Base-by-base conservation (phyloP, 2,113 vertebrate genomes). In the Mustela lutreola region DNA sequence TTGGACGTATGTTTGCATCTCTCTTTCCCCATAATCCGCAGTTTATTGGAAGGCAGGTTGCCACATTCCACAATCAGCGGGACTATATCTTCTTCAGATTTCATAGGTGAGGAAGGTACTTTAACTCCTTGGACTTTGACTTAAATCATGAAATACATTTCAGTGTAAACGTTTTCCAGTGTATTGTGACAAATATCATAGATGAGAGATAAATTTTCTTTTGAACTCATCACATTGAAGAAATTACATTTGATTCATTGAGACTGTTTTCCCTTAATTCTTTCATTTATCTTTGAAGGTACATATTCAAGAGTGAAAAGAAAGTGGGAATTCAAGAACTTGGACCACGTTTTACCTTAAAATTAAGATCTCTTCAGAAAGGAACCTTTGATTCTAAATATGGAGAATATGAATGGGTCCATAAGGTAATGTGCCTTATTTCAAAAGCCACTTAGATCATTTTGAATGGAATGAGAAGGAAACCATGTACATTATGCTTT, bases 381-480 rank as follows among this genome's bases (percentile, higher is more conserved):
- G 99, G 99, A 97, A 99, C 99, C 18, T 99, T 99, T 97, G 99
- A 99, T 98, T 99, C 99, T 71, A 99, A 99, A 98, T 99, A 99
- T 94, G 99, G 99, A 85, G 99, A 99, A 90, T 99, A 99, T 70
- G 99, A 99, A 98, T 99, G 99, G 99, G 99, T 99, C 96, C 99
- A 99, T 97, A 99, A 99, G 99, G 99, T 99, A 98, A 98, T 85
- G 97, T 98, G 28, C 14, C 15, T 91, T 33, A 83, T 14, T 53
- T 83, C 7, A 96, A 92, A 95, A 75, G 28, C n/a, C 22, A 94
- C 53, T 82, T 78, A 56, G 56, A 26, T 65, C 4, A 71, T 91
- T 97, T 92, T 50, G 19, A 48, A 80, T 24, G 10, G 48, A 48
- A 71, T 36, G 56, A 93, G 60, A 96, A 91, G 42, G 39, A 82